Percentiles rank a stretch among this genome's conserved stretches.
phyloP scores from a whole-genome alignment of 2,113 vertebrate species.

The Hippolais icterina region DNA sequence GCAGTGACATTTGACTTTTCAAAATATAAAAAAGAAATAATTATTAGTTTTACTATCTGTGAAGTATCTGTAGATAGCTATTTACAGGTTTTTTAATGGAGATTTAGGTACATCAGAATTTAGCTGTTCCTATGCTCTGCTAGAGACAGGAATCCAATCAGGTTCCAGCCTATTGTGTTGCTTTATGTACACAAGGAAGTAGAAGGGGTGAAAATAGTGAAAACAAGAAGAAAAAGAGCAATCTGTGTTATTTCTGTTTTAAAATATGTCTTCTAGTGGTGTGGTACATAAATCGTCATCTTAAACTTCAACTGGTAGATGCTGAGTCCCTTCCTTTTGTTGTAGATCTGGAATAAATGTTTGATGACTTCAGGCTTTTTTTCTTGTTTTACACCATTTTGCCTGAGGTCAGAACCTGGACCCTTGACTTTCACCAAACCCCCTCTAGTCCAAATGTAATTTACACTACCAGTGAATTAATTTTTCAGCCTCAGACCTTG shows the following conservation, averaged over 20 bases:
- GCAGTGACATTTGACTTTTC: neutral
- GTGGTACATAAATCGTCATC: neutral
- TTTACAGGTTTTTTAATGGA: neutral
- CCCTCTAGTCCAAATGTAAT: neutral
- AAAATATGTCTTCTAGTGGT: neutral
- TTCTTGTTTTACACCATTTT: neutral
- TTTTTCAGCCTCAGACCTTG: conserved; percentile 21
- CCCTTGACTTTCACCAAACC: neutral
- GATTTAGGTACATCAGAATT: neutral
- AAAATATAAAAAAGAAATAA: neutral
- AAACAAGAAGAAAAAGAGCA: neutral
- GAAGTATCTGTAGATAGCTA: neutral
- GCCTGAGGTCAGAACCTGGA: neutral
- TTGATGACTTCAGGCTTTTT: neutral
- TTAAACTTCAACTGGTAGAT: neutral
- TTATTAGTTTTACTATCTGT: neutral
- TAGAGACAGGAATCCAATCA: neutral
- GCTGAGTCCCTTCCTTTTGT: neutral
- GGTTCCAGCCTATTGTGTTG: neutral
- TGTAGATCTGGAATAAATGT: neutral
- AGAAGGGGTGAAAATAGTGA: neutral
- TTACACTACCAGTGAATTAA: neutral
- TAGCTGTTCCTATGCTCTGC: neutral
- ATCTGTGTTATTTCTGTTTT: neutral
- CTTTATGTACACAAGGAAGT: neutral